These are phyloP conservation scores for Bos taurus DNA, from an alignment of 2,113 vertebrate species.

Conservation along the genomic window DNA sequence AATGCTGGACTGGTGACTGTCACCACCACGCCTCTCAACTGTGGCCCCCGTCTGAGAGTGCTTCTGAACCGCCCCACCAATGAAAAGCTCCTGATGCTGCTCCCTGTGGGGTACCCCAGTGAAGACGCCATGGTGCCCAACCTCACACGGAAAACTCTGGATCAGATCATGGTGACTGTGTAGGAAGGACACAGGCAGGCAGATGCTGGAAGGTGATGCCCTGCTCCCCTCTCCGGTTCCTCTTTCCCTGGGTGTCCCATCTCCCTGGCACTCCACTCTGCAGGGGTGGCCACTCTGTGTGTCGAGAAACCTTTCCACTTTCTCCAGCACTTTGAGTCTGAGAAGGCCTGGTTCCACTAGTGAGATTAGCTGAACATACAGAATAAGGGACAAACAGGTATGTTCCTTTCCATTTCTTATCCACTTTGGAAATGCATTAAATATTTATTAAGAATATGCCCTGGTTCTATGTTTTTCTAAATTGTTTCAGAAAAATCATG, in stretches of 20 bases:
- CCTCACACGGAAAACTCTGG: slow-evolving; percentile 86
- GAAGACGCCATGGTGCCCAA: slow-evolving; percentile 89
- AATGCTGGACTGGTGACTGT: slow-evolving; percentile 93
- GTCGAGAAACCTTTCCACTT: not conserved
- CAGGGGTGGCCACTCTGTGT: rapidly evolving
- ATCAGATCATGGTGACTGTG: slow-evolving; percentile 87
- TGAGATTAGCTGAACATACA: rapidly evolving
- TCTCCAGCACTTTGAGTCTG: not conserved
- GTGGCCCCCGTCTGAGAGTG: slow-evolving; percentile 88
- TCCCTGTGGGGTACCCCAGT: slow-evolving; percentile 92
- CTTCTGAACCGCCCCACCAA: slow-evolving; percentile 89
- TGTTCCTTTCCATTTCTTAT: not conserved
- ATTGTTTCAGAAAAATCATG: not conserved
- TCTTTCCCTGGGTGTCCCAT: not conserved
- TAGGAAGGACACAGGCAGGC: slow-evolving; percentile 62
- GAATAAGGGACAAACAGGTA: not conserved
- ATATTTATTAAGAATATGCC: not conserved
- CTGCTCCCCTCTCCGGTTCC: not conserved
- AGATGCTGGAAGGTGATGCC: rapidly evolving
- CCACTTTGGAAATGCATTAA: not conserved
- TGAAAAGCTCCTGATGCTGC: slow-evolving; percentile 94
- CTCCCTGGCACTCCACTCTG: not conserved
- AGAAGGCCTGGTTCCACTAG: not conserved
- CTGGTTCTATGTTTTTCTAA: not conserved
- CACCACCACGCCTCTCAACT: slow-evolving; percentile 95